Conservation (phyloP, 2,113 vertebrate species). For the Melozone crissalis region DNA sequence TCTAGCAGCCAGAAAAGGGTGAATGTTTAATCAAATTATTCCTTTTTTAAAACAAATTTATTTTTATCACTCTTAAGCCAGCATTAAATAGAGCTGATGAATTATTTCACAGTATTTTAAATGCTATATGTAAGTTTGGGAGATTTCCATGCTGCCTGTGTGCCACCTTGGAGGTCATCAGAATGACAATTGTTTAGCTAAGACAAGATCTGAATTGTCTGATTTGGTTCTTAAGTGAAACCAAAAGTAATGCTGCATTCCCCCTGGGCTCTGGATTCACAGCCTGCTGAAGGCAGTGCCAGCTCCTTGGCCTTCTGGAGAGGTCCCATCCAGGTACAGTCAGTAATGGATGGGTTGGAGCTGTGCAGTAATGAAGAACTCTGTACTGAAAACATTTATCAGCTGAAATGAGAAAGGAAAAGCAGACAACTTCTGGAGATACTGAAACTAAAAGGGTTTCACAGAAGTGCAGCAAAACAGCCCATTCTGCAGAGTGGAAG, state of each 20-base stretch:
- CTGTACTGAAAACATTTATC: neutral
- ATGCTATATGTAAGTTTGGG: neutral
- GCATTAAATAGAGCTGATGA: neutral
- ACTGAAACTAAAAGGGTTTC: neutral
- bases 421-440: neutral
- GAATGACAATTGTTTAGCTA: neutral
- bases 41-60: neutral
- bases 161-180: neutral
- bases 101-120: neutral
- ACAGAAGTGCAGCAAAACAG: neutral
- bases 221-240: neutral
- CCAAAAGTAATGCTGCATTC: neutral
- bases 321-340: neutral
- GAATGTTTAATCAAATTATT: neutral
- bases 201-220: neutral
- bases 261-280: neutral
- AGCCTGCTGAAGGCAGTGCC: neutral
- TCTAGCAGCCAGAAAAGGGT: neutral
- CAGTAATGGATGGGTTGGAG: neutral
- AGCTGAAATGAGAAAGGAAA: neutral
- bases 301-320: neutral
- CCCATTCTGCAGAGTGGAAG: neutral
- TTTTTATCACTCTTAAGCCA: neutral
- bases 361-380: neutral
- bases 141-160: neutral